A percentile compares a stretch with the other conserved stretches of the same genome.
Evolutionary conservation across 1,140 invertebrate species (phyloP).

Genomic region (Episyrphus balteatus): DNA sequence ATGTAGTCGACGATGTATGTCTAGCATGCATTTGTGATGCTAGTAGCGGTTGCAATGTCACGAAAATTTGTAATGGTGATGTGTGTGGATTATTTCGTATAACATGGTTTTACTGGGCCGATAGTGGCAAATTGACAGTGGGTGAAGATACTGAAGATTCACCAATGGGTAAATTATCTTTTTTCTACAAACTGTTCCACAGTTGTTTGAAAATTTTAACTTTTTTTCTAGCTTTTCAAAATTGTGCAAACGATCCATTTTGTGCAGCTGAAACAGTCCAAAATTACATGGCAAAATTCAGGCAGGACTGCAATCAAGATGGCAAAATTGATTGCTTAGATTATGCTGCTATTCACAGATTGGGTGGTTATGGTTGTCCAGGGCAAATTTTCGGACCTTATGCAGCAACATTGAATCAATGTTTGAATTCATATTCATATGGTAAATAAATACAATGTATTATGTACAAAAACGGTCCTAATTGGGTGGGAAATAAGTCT

Average conservation of each 20-base stretch:
- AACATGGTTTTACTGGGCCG: slow-evolving; percentile 78
- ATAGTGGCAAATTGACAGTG: slow-evolving; percentile 68
- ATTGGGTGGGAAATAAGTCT: too few species aligned
- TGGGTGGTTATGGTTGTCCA: slow-evolving; percentile 62
- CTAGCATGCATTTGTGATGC: slow-evolving; percentile 69
- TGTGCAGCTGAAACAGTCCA: slow-evolving; percentile 64
- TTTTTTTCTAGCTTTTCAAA: slow-evolving; percentile 50
- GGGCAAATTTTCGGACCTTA: slow-evolving; percentile 35
- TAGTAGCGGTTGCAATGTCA: slow-evolving; percentile 52
- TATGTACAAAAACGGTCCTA: too few species aligned
- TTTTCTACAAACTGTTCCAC: not conserved
- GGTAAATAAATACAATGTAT: too few species aligned
- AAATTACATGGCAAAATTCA: slow-evolving; percentile 68
- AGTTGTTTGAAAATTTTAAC: not conserved
- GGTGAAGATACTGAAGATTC: slow-evolving; percentile 37
- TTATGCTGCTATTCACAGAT: slow-evolving; percentile 66
- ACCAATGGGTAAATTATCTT: slow-evolving; percentile 19
- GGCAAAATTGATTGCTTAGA: slow-evolving; percentile 68
- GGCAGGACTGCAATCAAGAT: slow-evolving; percentile 71
- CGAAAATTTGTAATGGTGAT: slow-evolving; percentile 52
- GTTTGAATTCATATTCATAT: slow-evolving; percentile 11
- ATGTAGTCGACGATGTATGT: slow-evolving; percentile 61
- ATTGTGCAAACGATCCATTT: slow-evolving; percentile 59
- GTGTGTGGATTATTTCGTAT: slow-evolving; percentile 76
- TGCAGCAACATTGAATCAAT: slow-evolving; percentile 14